These are phyloP conservation scores for Lochmaea crataegi DNA, from an alignment of 2,888 invertebrate species.

Conservation along the genomic window DNA sequence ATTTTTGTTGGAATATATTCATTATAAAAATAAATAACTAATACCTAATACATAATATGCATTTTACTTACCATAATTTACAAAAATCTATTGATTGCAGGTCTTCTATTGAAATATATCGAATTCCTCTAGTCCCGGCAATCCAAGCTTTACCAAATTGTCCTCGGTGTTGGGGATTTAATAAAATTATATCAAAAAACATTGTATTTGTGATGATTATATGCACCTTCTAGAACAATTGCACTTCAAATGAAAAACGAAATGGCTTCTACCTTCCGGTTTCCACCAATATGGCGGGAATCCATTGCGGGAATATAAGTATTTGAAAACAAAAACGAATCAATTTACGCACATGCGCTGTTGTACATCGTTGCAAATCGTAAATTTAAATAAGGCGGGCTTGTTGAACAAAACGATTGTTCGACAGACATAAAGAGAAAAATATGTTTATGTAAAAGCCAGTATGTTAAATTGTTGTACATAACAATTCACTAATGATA, in stretches of 20 bases:
- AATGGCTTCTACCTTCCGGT: neutral
- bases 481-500: too few species aligned
- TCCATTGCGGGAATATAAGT: neutral
- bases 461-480: too few species aligned
- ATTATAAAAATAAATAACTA: neutral
- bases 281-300: neutral
- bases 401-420: too few species aligned
- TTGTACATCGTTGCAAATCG: too few species aligned
- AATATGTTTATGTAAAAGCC: too few species aligned
- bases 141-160: conserved; percentile 40
- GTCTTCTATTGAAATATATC: conserved; percentile 29
- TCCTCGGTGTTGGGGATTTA: conserved; percentile 36
- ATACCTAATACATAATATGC: neutral
- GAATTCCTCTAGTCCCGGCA: conserved; percentile 39
- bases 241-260: too few species aligned
- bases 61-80: conserved; percentile 34
- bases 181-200: conserved; percentile 40
- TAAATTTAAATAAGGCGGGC: too few species aligned
- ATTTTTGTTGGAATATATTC: neutral
- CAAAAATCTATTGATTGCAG: conserved; percentile 27
- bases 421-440: too few species aligned
- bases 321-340: neutral
- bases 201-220: conserved; percentile 23
- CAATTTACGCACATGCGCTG: neutral
- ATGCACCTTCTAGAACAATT: neutral